These are phyloP conservation scores for Patella ulyssiponensis DNA, from an alignment of 2,888 invertebrate genomes.

Conservation along the genomic window DNA sequence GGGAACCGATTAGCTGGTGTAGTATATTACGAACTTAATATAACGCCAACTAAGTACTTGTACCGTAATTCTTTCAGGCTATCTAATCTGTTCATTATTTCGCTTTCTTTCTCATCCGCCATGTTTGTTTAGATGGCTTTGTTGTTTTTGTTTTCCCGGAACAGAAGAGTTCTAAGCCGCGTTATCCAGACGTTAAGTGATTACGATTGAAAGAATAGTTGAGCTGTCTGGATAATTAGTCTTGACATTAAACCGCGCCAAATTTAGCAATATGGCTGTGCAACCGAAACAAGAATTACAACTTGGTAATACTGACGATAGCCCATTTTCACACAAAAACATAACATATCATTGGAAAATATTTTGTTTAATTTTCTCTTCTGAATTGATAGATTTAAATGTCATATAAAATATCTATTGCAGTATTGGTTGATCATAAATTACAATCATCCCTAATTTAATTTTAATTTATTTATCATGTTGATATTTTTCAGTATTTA, in stretches of 20 bases:
- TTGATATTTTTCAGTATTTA: no score
- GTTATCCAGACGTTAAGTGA: conserved; percentile 1
- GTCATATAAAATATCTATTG: no score
- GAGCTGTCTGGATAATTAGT: not conserved
- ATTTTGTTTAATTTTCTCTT: no score
- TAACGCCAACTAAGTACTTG: no score
- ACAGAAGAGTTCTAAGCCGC: conserved; percentile 8
- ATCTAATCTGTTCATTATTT: conserved; percentile 92
- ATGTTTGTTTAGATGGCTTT: conserved; percentile 27
- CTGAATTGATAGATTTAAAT: no score
- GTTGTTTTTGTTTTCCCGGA: not conserved
- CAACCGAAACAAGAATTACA: conserved; percentile 63
- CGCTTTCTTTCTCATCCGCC: conserved; percentile 51
- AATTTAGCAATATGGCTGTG: conserved; percentile 46
- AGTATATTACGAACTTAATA: no score
- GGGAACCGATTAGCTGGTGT: no score
- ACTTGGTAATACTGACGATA: conserved; percentile 41
- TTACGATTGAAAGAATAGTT: not conserved
- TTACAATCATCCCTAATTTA: no score
- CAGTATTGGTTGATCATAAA: no score
- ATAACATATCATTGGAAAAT: not conserved
- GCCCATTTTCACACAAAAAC: not conserved
- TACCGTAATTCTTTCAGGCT: conserved; percentile 93
- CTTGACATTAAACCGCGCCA: conserved; percentile 26
- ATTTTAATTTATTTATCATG: no score